phyloP scores from a whole-genome alignment of 2,113 vertebrate genomes.

The Xyrauchen texanus region DNA sequence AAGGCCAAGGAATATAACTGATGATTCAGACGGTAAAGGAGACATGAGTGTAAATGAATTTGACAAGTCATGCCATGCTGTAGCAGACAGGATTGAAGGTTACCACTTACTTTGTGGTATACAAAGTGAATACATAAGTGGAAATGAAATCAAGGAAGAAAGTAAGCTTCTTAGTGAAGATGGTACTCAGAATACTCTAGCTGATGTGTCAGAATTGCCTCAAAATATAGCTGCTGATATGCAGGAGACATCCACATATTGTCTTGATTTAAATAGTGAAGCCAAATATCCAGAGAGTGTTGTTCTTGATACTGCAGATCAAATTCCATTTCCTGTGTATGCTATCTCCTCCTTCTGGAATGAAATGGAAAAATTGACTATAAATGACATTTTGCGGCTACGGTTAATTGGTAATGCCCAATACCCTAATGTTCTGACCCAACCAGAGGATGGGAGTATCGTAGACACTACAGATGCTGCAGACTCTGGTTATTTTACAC shows the following conservation, averaged over 20 bases:
- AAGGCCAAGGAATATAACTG: not conserved
- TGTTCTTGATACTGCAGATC: slow-evolving; percentile 15
- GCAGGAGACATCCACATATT: not conserved
- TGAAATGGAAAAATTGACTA: slow-evolving; percentile 79
- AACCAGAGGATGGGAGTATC: slow-evolving; percentile 56
- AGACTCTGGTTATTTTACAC: slow-evolving; percentile 62
- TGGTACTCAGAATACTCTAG: not conserved
- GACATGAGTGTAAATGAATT: not conserved
- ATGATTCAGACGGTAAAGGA: not conserved
- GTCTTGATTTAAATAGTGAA: slow-evolving; percentile 10
- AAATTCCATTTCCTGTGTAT: slow-evolving; percentile 59
- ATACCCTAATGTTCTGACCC: slow-evolving; percentile 45
- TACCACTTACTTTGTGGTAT: not conserved
- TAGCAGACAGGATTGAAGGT: not conserved
- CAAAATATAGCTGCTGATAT: not conserved
- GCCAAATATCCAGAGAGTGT: slow-evolving; percentile 24
- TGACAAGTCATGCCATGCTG: not conserved
- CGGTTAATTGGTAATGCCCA: slow-evolving; percentile 49
- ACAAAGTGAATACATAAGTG: not conserved
- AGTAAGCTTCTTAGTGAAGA: not conserved
- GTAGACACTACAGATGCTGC: slow-evolving; percentile 35
- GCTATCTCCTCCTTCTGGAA: slow-evolving; percentile 78
- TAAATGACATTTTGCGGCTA: slow-evolving; percentile 75
- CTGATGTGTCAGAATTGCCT: slow-evolving; percentile 18
- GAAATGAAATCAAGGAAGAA: not conserved